Percentiles rank a stretch among this genome's conserved stretches.
Conservation (phyloP, 2,113 vertebrate species). For the Anoura caudifer region DNA sequence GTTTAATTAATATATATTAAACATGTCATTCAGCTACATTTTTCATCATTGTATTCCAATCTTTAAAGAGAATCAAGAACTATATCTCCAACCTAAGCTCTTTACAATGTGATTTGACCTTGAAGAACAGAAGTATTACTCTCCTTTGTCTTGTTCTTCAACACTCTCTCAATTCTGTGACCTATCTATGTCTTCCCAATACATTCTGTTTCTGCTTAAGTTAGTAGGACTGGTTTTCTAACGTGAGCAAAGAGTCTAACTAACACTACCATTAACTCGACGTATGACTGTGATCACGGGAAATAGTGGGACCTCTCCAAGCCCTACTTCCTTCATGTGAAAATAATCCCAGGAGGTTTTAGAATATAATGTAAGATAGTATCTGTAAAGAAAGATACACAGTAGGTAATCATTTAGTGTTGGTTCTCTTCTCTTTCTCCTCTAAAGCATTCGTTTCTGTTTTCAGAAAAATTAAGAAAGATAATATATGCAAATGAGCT, state of each 20-base stretch:
- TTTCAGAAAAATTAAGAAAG: not conserved
- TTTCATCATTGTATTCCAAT: not conserved
- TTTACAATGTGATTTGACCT: not conserved
- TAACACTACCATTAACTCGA: not conserved
- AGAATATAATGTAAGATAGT: not conserved
- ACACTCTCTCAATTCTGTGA: not conserved
- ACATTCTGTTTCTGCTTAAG: not conserved
- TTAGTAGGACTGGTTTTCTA: not conserved
- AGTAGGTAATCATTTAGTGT: not conserved
- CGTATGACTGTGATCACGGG: not conserved
- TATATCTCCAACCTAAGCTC: not conserved
- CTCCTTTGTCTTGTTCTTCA: not conserved
- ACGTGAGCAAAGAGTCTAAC: not conserved
- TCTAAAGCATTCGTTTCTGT: not conserved
- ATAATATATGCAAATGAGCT: not conserved
- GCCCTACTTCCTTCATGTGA: not conserved
- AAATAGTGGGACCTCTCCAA: not conserved
- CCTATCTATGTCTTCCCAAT: not conserved
- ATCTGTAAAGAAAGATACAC: not conserved
- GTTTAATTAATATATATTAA: not conserved
- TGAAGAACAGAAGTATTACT: not conserved
- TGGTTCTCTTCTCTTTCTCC: not conserved
- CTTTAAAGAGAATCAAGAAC: not conserved
- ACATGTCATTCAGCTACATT: not conserved
- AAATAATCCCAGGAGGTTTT: not conserved